Base-by-base conservation (phyloP, 2,797 vertebrate species). In the Anguilla anguilla region DNA sequence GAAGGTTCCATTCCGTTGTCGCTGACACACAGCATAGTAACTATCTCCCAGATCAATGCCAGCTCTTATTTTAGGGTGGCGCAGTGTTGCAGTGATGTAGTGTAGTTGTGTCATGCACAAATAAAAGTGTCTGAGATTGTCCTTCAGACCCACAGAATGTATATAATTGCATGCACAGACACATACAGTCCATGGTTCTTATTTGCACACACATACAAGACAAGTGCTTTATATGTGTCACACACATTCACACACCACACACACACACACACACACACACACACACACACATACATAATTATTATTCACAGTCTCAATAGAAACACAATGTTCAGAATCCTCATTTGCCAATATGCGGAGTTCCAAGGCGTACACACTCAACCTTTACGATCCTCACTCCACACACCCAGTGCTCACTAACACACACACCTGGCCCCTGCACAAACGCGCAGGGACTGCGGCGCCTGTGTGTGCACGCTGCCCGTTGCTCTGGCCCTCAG, bases 161-260 rank as follows among this genome's bases (percentile, higher is more conserved):
- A 77, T 39, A 19, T 15, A 43, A 15, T 31, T 10, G 9, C 6
- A 17, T 67, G 72, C 13, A 17, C 15, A 10, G 1, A 74, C 7
- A 35, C 69, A 74, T 17, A 74, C 28, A 43, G 31, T 77, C 28
- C 31, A 39, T 43, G 17, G 13, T 17, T 17, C 31, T 77, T 39
- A 77, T 43, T 39, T 77, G 90, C 85, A 89, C 67, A 91, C 88
- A 90, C 35, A 15, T 77, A 77, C 31, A 77, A 15, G 72, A 43
- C 61, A n/a, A 1, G 22, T 22, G 22, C n/a, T n/a, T n/a, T n/a
- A n/a, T n/a, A n/a, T n/a, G n/a, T 10, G 17, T 13, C 31, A 15
- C 11, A 17, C 84, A 61, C 49, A 49, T 49, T 2, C 6, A 6
- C 49, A 49, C 49, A 2, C 2, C 6, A 49, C 6, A 6, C 49